phyloP scores from a whole-genome alignment of 2,797 vertebrate genomes.

The Xerus rutilus region DNA sequence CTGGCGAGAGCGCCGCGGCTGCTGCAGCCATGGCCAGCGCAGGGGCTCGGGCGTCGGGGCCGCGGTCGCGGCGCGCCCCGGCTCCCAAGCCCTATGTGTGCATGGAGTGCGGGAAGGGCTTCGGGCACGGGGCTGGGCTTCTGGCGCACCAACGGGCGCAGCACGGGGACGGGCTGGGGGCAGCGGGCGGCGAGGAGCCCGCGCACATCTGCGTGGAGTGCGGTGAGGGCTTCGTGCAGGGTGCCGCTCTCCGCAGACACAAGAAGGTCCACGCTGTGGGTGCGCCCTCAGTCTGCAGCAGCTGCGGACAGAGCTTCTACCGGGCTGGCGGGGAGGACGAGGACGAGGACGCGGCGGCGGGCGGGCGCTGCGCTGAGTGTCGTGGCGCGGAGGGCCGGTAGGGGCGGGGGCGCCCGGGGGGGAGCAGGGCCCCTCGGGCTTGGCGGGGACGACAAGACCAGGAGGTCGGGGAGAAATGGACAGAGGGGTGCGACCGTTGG shows the following conservation, averaged over 20 bases:
- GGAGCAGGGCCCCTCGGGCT: slow-evolving; percentile 76
- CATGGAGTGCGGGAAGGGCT: slow-evolving; percentile 80
- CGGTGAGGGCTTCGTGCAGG: slow-evolving; percentile 82
- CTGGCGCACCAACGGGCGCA: slow-evolving; percentile 79
- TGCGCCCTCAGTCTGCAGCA: slow-evolving; percentile 74
- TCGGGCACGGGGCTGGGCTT: slow-evolving; percentile 69
- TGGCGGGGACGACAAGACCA: slow-evolving; percentile 33
- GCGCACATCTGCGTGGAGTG: slow-evolving; percentile 85
- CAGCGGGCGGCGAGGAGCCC: slow-evolving; percentile 72
- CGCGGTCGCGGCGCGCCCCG: slow-evolving; percentile 62
- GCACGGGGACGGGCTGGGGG: slow-evolving; percentile 74
- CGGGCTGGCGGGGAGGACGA: not conserved
- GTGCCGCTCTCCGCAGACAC: slow-evolving; percentile 79
- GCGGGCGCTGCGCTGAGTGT: slow-evolving; percentile 66
- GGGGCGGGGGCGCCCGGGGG: slow-evolving; percentile 73
- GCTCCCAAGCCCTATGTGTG: slow-evolving; percentile 81
- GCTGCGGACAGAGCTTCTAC: slow-evolving; percentile 81
- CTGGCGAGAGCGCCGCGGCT: slow-evolving; percentile 45
- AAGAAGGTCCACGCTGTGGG: slow-evolving; percentile 80
- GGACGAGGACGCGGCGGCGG: not conserved
- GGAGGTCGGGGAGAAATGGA: not conserved
- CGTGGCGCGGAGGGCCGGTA: slow-evolving; percentile 71
- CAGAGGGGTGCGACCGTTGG: not conserved
- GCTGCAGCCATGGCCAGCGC: not conserved
- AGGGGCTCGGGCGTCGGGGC: not conserved